A percentile compares a stretch with the other conserved stretches of the same genome.
These are phyloP conservation scores for Dermochelys coriacea DNA, from an alignment of 2,797 vertebrate genomes.

Conservation along the genomic window DNA sequence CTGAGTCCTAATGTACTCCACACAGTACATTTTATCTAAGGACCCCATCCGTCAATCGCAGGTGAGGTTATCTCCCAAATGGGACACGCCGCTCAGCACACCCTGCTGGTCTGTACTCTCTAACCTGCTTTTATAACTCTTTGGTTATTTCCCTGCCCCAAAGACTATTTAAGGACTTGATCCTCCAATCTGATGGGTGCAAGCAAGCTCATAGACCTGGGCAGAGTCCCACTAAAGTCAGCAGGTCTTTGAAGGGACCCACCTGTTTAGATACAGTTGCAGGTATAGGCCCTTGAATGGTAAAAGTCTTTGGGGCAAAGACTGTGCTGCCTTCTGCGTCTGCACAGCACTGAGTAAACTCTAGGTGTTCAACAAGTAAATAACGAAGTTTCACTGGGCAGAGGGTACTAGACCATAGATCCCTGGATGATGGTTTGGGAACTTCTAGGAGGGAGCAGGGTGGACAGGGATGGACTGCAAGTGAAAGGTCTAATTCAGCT, in stretches of 20 bases:
- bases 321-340: neutral
- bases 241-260: neutral
- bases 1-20: neutral
- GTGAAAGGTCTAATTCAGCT: neutral
- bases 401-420: neutral
- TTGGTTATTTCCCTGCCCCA: neutral
- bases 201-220: neutral
- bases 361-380: neutral
- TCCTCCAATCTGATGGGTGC: neutral
- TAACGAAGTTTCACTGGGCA: neutral
- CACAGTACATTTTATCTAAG: constrained; percentile 62
- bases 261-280: neutral
- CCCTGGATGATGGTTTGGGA: neutral
- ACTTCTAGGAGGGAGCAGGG: neutral
- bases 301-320: neutral
- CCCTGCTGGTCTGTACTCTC: neutral
- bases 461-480: neutral
- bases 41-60: constrained; percentile 62
- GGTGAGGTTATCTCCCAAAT: constrained; percentile 67
- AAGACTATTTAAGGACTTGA: neutral
- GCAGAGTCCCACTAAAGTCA: neutral
- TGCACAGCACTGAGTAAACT: accelerated
- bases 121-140: neutral
- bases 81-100: constrained; percentile 29
- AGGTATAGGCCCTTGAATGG: neutral